Evolutionary conservation across 2,113 vertebrate genomes (phyloP), one percentile per base, ranked within the genome.

Genomic region (Cacatua alba): DNA sequence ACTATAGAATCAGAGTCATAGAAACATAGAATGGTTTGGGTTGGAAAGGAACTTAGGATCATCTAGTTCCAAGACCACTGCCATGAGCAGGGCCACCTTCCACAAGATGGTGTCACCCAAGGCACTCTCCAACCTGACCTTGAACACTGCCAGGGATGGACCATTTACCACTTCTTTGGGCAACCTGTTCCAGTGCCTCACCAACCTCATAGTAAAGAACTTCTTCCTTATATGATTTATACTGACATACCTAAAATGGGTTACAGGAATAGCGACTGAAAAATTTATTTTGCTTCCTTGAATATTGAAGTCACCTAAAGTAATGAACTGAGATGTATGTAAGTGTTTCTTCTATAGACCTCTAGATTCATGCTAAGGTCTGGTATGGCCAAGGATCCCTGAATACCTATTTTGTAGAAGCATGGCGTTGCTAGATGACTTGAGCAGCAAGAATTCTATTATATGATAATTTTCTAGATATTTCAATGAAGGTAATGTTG

Each of bases 381-480:
- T 81, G 25, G 3, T 31, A 26, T 1, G 3, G 1, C 3, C 46
- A 65, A 65, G n/a, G 26, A 53, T 15, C 3, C 17, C 6, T 80
- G 7, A 10, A 29, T 41, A 10, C 4, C 2, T 79, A 2, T 72
- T 88, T 92, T 49, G 19, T 65, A 39, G 4, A 52, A 90, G 9
- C 6, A 28, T 20, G 26, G 0, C 10, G 29, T 37, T 52, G 31
- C 2, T 59, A 80, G 68, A 53, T 0, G 0, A 53, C 44, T 55
- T 55, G 17, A 82, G 16, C 21, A 53, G 10, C 14, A 48, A 6
- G 13, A 64, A 53, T 8, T 55, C 10, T 6, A 76, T 43, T 55
- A 26, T 26, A 13, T 11, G 0, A 65, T 17, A 12, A 17, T 79
- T 87, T 91, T 7, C 15, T 7, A 62, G 17, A 10, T 63, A 70